A percentile compares a stretch with the other conserved stretches of the same genome.
These are phyloP conservation scores for Empidonax traillii DNA, from an alignment of 2,113 vertebrate genomes.

Conservation along the genomic window DNA sequence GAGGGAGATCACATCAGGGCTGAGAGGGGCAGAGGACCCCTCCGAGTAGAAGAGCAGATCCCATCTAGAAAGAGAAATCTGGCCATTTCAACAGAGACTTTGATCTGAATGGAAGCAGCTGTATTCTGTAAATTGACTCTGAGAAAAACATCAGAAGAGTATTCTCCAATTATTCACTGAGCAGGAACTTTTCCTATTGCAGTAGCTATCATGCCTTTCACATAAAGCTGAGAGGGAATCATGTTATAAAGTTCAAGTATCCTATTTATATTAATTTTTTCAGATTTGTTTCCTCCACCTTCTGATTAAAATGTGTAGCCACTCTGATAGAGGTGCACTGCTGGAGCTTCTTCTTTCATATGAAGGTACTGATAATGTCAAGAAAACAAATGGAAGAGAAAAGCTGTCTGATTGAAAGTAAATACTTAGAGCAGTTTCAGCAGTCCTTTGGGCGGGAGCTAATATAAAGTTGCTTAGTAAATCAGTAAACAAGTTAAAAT, in stretches of 20 bases:
- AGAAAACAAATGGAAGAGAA: slow-evolving; percentile 70
- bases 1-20: background rate
- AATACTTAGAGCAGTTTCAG: slow-evolving; percentile 62
- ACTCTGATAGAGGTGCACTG: slow-evolving; percentile 41
- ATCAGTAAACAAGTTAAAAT: slow-evolving; percentile 72
- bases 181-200: background rate
- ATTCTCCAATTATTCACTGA: background rate
- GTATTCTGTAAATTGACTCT: background rate
- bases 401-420: slow-evolving; percentile 69
- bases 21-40: background rate
- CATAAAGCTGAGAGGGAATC: background rate
- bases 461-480: slow-evolving; percentile 71
- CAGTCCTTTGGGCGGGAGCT: slow-evolving; percentile 63
- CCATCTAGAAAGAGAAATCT: background rate
- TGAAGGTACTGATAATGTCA: slow-evolving; percentile 62
- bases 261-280: slow-evolving; percentile 54
- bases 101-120: background rate
- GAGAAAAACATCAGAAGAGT: background rate
- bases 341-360: slow-evolving; percentile 45
- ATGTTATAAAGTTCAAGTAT: slow-evolving; percentile 38
- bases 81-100: background rate
- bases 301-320: slow-evolving; percentile 57
- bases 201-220: background rate
- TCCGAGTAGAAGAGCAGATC: background rate
- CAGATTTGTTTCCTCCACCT: slow-evolving; percentile 26